Evolutionary conservation across 1,140 invertebrate genomes (phyloP), one percentile per base, ranked within the genome.

Genomic region (Cepaea nemoralis): DNA sequence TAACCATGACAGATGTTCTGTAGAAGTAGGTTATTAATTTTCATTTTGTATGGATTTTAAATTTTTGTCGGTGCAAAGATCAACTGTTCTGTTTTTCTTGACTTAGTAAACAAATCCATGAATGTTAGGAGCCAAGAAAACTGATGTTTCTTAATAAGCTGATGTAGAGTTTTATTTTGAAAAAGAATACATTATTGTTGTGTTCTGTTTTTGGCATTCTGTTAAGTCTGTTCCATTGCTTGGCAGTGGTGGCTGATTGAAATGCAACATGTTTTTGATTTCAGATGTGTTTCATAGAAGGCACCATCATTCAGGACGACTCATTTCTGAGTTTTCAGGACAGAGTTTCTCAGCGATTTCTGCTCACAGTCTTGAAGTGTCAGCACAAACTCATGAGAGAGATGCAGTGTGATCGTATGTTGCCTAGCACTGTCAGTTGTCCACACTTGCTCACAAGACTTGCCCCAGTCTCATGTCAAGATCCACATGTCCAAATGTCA

Each of bases 401-500:
- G 10, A 5, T 63, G 59, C 33, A 2, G 16, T 31, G 16, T 63
- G 59, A 31, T 31, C 27, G 5, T 27, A 63, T 6, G 10, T 37
- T 5, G 8, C 40, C 1, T 27, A 19, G 19, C 22, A 42, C 12
- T 6, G 22, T 42, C 10, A 69, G 22, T 45, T 78, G 77, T 27
- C 77, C 77, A 27, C 42, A 78, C 66, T n/a, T 78, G 77, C 66
- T 31, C 59, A 78, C 33, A 35, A 1, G 24, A 12, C 31, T 31
- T 78, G 22, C 24, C 22, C 55, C 37, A 69, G 42, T 3, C 31
- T 45, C 27, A 78, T 37, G 31, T 78, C 24, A 67, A 42, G 35
- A 42, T 35, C 14, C 77, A 78, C 40, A 67, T 78, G 35, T 78
- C 77, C 63, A 50, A 69, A 10, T 40, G 12, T 48, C 77, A 78